Base-by-base conservation (phyloP, 2,797 vertebrate species). In the Smutsia gigantea region DNA sequence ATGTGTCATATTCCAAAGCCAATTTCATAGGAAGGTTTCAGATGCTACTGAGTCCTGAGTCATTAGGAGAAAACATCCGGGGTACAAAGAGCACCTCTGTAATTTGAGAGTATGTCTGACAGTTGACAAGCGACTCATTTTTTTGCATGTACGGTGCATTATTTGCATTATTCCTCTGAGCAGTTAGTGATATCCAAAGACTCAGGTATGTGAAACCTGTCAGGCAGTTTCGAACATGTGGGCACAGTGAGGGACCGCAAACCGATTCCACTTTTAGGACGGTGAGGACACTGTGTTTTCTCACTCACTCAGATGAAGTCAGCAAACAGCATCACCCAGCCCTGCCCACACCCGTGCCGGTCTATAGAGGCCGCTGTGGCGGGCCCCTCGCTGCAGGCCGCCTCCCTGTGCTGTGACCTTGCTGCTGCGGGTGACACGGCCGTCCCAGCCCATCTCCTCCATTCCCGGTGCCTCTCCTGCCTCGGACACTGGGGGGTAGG, bases 71-170 rank as follows among this genome's bases (percentile, higher is more conserved):
- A 46, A 55, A 29, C 7, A 87, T 83, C 57, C 18, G 21, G 37
- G 29, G 46, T 39, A 18, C 66, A 53, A 87, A 71, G 55, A 93
- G 34, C 66, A 55, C 57, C 61, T 75, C n/a, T 91, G 23, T 59
- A 39, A 91, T 93, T 90, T 81, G 71, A 85, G 51, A 77, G 42
- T 69, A 63, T 55, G 59, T 75, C 87, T 87, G 53, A 93, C 85
- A 87, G 93, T 68, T 61, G 75, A 37, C 25, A 83, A 77, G 77
- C 57, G 79, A 64, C n/a, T 57, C 68, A 29, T 31, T 31, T 51
- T 15, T 9, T n/a, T 25, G 53, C 55, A 86, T n/a, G 55, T 68
- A 49, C 6, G 39, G 34, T 90, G 86, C 64, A 92, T 87, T 39
- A 78, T 55, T 42, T 93, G 69, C 61, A 78, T 63, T 66, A 66